Percentiles rank a stretch among this genome's conserved stretches.
Conservation (phyloP, 2,888 invertebrate genomes). For the Nebria salina region DNA sequence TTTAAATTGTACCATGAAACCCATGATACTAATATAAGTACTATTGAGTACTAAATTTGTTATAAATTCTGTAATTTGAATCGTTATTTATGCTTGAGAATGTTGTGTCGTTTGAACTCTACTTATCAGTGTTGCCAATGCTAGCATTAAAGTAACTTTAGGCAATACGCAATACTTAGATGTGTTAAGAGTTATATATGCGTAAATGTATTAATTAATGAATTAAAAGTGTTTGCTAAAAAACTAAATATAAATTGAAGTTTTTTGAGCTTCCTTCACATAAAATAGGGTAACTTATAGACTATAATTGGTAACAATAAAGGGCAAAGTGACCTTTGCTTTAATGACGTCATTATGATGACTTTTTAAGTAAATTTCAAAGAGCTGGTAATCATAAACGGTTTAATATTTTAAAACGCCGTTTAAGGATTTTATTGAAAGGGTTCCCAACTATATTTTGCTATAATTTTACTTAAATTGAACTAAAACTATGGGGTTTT, state of each 20-base stretch:
- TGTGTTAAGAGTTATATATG: background rate
- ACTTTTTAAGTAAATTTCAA: background rate
- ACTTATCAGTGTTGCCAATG: slow-evolving; percentile 28
- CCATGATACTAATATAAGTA: too few relatives aligned
- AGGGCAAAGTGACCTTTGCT: background rate
- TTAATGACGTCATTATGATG: background rate
- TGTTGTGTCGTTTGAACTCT: background rate
- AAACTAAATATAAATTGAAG: too few relatives aligned
- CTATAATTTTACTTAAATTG: too few relatives aligned
- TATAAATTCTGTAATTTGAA: background rate
- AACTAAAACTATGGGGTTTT: too few relatives aligned
- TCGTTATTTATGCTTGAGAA: background rate
- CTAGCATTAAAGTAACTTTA: background rate
- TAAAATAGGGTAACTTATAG: too few relatives aligned
- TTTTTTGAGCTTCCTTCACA: background rate
- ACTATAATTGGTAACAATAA: background rate
- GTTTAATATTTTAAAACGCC: background rate
- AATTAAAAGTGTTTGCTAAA: too few relatives aligned
- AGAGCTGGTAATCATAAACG: background rate
- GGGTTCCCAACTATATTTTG: background rate
- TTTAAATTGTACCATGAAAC: too few relatives aligned
- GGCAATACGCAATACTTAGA: background rate
- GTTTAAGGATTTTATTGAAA: background rate
- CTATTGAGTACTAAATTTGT: background rate
- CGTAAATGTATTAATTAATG: background rate